These are phyloP conservation scores for Agonopterix arenella DNA, from an alignment of 2,888 invertebrate species.

Conservation along the genomic window DNA sequence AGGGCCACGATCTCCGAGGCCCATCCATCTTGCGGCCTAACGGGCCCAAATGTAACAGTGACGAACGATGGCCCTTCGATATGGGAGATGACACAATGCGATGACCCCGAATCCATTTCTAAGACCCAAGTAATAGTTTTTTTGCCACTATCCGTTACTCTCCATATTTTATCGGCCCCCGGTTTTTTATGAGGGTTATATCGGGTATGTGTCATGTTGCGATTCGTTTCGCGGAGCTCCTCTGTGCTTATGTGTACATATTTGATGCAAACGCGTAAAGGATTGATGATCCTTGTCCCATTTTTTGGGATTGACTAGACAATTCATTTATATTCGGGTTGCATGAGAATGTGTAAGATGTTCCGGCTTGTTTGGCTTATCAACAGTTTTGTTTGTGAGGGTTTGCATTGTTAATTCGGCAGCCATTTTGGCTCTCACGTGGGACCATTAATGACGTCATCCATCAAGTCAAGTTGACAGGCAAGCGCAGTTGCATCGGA, in stretches of 20 bases:
- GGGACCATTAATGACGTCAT: slow-evolving; percentile 56
- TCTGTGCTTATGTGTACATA: slow-evolving; percentile 48
- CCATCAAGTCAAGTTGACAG: slow-evolving; percentile 58
- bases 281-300: slow-evolving; percentile 53
- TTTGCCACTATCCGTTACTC: slow-evolving; percentile 46
- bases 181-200: slow-evolving; percentile 59
- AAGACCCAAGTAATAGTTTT: slow-evolving; percentile 54
- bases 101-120: slow-evolving; percentile 63
- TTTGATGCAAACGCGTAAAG: slow-evolving; percentile 56
- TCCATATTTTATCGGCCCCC: slow-evolving; percentile 53
- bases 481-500: slow-evolving; percentile 52
- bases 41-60: slow-evolving; percentile 39
- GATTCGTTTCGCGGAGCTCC: slow-evolving; percentile 35
- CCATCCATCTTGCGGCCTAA: slow-evolving; percentile 45
- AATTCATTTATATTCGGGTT: slow-evolving; percentile 42
- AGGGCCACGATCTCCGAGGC: slow-evolving; percentile 14
- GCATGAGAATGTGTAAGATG: slow-evolving; percentile 6
- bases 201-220: slow-evolving; percentile 52
- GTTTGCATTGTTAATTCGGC: slow-evolving; percentile 32
- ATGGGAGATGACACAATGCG: slow-evolving; percentile 65
- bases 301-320: slow-evolving; percentile 39
- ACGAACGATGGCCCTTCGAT: slow-evolving; percentile 57
- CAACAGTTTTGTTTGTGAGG: not conserved
- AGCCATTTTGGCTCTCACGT: slow-evolving; percentile 47
- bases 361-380: not conserved